Percentiles rank a stretch among this genome's conserved stretches.
Evolutionary conservation across 2,113 vertebrate species (phyloP).

Genomic region (Phalacrocorax aristotelis): DNA sequence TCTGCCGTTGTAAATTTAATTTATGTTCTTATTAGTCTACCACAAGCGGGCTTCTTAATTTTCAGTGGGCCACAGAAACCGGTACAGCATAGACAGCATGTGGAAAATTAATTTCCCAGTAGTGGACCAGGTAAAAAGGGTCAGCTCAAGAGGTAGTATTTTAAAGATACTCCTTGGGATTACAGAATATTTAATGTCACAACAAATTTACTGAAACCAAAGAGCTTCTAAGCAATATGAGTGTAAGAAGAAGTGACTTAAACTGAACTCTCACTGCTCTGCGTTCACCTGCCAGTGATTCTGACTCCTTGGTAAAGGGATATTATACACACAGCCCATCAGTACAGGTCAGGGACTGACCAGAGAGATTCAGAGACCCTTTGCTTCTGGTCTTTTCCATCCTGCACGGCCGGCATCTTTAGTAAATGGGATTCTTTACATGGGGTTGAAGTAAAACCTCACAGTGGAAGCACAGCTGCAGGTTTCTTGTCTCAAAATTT

Average conservation of each 20-base stretch:
- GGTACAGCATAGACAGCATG: not conserved
- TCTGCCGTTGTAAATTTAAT: not conserved
- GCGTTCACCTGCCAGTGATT: not conserved
- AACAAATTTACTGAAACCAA: not conserved
- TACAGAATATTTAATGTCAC: not conserved
- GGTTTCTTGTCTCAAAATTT: not conserved
- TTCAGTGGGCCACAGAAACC: not conserved
- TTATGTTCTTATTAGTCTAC: not conserved
- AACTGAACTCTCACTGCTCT: not conserved
- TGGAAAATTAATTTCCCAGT: not conserved
- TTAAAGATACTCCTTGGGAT: not conserved
- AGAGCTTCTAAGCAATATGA: not conserved
- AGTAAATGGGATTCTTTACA: not conserved
- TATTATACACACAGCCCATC: not conserved
- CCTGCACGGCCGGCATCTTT: not conserved
- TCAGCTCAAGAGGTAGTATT: not conserved
- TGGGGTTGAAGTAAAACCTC: not conserved
- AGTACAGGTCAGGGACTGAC: not conserved
- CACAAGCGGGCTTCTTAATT: not conserved
- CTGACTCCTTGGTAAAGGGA: not conserved
- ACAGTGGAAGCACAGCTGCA: not conserved
- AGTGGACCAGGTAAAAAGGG: not conserved
- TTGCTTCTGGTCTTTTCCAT: not conserved
- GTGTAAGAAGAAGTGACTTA: not conserved
- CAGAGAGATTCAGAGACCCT: not conserved